A percentile compares a stretch with the other conserved stretches of the same genome.
Conservation (phyloP, 2,113 vertebrate species). For the Haemorhous mexicanus region DNA sequence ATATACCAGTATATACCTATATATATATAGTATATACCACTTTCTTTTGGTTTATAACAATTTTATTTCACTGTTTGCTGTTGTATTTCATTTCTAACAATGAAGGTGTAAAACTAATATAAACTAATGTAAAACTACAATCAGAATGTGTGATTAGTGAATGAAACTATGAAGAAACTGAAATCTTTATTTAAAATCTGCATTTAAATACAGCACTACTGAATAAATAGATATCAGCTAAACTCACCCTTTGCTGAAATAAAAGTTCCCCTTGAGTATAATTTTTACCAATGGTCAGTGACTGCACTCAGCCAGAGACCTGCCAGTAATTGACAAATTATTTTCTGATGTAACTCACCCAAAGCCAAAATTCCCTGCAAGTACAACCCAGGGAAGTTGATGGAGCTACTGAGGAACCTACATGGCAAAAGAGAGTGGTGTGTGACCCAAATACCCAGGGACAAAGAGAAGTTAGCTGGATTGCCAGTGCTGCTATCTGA, state of each 20-base stretch:
- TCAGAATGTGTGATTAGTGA: background rate
- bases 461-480: background rate
- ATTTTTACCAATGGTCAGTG: background rate
- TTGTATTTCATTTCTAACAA: background rate
- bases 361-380: background rate
- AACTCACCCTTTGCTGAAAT: background rate
- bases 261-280: background rate
- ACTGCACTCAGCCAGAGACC: background rate
- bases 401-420: background rate
- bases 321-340: background rate
- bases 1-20: too few relatives aligned
- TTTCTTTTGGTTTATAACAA: background rate
- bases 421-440: rapidly evolving
- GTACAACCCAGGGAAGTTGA: background rate
- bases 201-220: background rate
- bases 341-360: background rate
- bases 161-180: background rate
- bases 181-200: background rate
- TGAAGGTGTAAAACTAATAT: rapidly evolving
- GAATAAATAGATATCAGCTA: background rate
- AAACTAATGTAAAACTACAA: background rate
- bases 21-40: background rate
- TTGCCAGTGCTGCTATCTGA: background rate
- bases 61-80: background rate
- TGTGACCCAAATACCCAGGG: background rate